Evolutionary conservation across 1,140 invertebrate species (phyloP).

Genomic region (Calephelis virginiensis): DNA sequence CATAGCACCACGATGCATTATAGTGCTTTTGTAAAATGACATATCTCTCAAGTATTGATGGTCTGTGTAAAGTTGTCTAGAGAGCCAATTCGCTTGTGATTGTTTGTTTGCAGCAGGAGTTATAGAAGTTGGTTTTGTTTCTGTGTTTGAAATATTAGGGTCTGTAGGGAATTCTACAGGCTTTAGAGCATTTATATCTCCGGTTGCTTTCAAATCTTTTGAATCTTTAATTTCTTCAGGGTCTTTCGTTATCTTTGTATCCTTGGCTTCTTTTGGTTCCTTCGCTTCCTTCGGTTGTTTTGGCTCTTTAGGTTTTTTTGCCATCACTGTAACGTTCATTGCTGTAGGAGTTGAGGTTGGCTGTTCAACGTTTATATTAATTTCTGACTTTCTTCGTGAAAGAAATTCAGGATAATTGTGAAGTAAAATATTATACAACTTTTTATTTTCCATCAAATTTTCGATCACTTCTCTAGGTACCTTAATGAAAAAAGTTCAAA

Average conservation of each 20-base stretch:
- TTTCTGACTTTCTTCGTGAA: slow-evolving; percentile 48
- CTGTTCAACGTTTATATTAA: slow-evolving; percentile 43
- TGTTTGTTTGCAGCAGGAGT: slow-evolving; percentile 15
- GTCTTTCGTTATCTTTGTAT: slow-evolving; percentile 19
- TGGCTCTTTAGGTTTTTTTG: slow-evolving; percentile 43
- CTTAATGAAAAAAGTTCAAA: slow-evolving; percentile 34
- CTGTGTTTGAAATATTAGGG: slow-evolving; percentile 15
- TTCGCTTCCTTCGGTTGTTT: slow-evolving; percentile 26
- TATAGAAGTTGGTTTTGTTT: slow-evolving; percentile 20
- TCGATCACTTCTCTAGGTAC: slow-evolving; percentile 67
- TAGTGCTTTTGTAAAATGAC: slow-evolving; percentile 85
- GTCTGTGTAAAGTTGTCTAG: slow-evolving; percentile 52
- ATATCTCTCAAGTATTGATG: slow-evolving; percentile 85
- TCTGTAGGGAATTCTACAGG: slow-evolving; percentile 24
- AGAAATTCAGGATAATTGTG: slow-evolving; percentile 61
- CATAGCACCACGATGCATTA: slow-evolving; percentile 75
- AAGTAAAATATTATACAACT: slow-evolving; percentile 61
- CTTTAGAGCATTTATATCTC: slow-evolving; percentile 10
- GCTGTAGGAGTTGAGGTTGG: slow-evolving; percentile 30
- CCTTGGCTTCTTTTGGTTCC: slow-evolving; percentile 23
- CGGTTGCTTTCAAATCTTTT: slow-evolving; percentile 24
- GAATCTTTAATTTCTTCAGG: slow-evolving; percentile 12
- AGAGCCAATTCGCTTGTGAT: slow-evolving; percentile 42
- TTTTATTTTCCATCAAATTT: slow-evolving; percentile 62
- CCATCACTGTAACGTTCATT: slow-evolving; percentile 49